These are phyloP conservation scores for Eilema depressum DNA, from an alignment of 2,888 invertebrate species.

Conservation along the genomic window DNA sequence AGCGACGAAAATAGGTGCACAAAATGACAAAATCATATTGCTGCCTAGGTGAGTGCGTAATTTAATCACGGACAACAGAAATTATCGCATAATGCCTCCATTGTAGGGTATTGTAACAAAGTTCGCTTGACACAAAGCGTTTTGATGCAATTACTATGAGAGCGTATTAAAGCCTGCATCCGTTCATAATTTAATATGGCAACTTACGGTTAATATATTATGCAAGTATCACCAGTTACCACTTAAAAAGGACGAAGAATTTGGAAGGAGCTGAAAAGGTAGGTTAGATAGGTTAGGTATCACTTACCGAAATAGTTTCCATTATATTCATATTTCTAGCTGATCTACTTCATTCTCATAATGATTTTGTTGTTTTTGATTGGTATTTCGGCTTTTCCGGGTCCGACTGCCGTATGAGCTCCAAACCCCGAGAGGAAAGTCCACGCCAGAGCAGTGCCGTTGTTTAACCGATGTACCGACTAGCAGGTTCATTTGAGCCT, in stretches of 20 bases:
- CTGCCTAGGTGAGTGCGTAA: conserved; percentile 26
- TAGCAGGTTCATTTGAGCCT: too few species aligned
- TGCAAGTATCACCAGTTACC: neutral
- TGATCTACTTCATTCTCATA: too few species aligned
- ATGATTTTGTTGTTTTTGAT: too few species aligned
- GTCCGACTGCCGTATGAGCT: too few species aligned
- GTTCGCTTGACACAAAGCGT: conserved; percentile 50
- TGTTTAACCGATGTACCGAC: too few species aligned
- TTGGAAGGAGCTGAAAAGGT: neutral
- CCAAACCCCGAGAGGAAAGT: too few species aligned
- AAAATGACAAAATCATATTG: conserved; percentile 6
- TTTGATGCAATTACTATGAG: conserved; percentile 55
- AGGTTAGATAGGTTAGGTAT: too few species aligned
- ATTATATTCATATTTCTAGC: too few species aligned
- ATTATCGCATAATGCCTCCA: conserved; percentile 53
- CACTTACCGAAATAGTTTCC: too few species aligned
- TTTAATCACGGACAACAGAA: conserved; percentile 33
- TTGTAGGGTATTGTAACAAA: conserved; percentile 46
- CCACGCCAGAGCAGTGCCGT: too few species aligned
- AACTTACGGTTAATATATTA: neutral
- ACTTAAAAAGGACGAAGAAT: neutral
- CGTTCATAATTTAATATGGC: conserved; percentile 40
- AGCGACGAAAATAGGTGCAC: neutral
- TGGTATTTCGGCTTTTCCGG: too few species aligned
- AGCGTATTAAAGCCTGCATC: conserved; percentile 50